Conservation (phyloP, 2,888 invertebrate genomes). For the Drosophila borealis region DNA sequence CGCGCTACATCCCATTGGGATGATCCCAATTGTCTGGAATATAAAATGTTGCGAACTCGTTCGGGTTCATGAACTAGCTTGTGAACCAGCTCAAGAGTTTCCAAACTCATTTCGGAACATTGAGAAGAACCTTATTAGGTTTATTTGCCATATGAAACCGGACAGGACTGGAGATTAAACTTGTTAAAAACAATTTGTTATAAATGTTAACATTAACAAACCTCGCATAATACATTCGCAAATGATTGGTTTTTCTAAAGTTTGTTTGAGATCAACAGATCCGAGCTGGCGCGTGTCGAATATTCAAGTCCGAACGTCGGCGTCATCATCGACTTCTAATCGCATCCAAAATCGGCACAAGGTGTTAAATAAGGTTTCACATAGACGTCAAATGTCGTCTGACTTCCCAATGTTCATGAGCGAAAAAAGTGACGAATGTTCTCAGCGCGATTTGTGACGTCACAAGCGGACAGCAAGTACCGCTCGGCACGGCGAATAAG, state of each 20-base stretch:
- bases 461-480: constrained; percentile 13
- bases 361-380: constrained; percentile 44
- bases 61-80: no score
- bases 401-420: background rate
- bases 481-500: background rate
- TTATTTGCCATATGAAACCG: no score
- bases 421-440: constrained; percentile 16
- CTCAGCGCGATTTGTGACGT: constrained; percentile 49
- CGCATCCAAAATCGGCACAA: constrained; percentile 46
- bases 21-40: no score
- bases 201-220: no score
- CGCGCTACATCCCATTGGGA: no score
- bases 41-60: no score
- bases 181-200: background rate
- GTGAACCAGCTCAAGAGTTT: no score
- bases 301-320: constrained; percentile 33
- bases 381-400: constrained; percentile 7
- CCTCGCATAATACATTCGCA: no score
- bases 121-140: no score
- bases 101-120: no score
- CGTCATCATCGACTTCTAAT: constrained; percentile 20
- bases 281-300: constrained; percentile 52
- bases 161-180: background rate
- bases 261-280: background rate
- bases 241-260: background rate